Base-by-base conservation (phyloP, 1,140 invertebrate genomes). In the Drosophila aff. region DNA sequence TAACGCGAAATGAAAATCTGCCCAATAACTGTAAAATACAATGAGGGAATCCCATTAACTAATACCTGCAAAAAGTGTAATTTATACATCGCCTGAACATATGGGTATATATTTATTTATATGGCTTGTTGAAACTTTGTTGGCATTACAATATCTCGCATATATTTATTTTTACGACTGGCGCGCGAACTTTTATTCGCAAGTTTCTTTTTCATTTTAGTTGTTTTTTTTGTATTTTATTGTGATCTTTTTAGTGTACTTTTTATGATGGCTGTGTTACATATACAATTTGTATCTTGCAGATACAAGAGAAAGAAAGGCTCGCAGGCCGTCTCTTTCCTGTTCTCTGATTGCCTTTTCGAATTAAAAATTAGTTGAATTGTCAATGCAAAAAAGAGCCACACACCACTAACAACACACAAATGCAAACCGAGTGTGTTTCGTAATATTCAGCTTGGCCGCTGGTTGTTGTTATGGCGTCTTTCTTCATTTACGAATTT, bases 311-410 rank as follows among this genome's bases (percentile, higher is more conserved):
- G 33, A 31, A 63, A 46, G 64, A 80, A 83, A 83, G 81, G 76
- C 71, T 61, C 38, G 63, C 47, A 40, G 11, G 13, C 50, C 21
- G 36, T 72, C 50, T 71, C 69, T 81, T 80, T 55, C 60, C 62
- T 40, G 62, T 64, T 73, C 67, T 76, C 66, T 78, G 81, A 81
- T 84, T 85, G 84, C 84, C 81, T 53, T 85, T 76, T 82, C 79
- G 68, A 89, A 89, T 89, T 89, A 90, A 78, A 68, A 89, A 89
- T 89, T 89, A 90, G 81, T 89, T 89, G 82, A 89, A 89, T 90
- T 89, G 84, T 85, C 79, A 90, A 89, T 71, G 69, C 74, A 84
- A 49, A 49, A 49, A 26, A 49, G 46, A 52, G 13, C 13, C 46
- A 62, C 15, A 73, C 28, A 55, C 44, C 21, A 16, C 28, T 16